phyloP scores from a whole-genome alignment of 2,113 vertebrate genomes.

The Antennarius striatus region DNA sequence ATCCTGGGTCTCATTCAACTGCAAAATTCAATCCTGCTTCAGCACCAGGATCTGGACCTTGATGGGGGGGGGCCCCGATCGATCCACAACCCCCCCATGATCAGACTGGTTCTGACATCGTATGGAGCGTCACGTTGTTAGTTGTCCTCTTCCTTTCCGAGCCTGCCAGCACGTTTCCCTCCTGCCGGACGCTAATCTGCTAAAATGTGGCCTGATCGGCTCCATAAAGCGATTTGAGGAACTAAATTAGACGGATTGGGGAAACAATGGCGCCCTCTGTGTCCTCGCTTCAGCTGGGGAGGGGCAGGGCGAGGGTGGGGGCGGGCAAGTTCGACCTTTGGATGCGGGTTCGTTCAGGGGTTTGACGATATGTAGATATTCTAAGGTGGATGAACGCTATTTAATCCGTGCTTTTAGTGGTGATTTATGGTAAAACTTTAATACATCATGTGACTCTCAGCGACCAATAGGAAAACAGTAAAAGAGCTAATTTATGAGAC shows the following conservation, averaged over 20 bases:
- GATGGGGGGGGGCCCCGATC: slow-evolving; percentile 17
- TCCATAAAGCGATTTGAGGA: slow-evolving; percentile 64
- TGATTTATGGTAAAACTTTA: too few relatives aligned
- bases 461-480: too few relatives aligned
- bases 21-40: too few relatives aligned
- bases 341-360: not conserved
- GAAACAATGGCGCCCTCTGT: slow-evolving; percentile 72
- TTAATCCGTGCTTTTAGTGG: too few relatives aligned
- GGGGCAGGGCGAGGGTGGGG: too few relatives aligned
- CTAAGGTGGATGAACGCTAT: too few relatives aligned
- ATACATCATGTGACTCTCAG: too few relatives aligned
- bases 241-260: slow-evolving; percentile 64
- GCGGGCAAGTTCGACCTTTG: slow-evolving; percentile 28
- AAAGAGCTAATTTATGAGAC: too few relatives aligned
- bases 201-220: slow-evolving; percentile 66
- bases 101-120: slow-evolving; percentile 35
- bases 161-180: slow-evolving; percentile 43
- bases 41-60: slow-evolving; percentile 23
- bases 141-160: not conserved
- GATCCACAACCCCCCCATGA: slow-evolving; percentile 6
- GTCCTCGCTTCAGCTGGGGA: slow-evolving; percentile 31
- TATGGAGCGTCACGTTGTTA: slow-evolving; percentile 3
- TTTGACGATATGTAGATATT: not conserved
- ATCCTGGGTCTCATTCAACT: too few relatives aligned
- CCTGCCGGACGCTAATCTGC: slow-evolving; percentile 64